Conservation (phyloP, 2,888 invertebrate genomes). For the Dendrolimus houi region DNA sequence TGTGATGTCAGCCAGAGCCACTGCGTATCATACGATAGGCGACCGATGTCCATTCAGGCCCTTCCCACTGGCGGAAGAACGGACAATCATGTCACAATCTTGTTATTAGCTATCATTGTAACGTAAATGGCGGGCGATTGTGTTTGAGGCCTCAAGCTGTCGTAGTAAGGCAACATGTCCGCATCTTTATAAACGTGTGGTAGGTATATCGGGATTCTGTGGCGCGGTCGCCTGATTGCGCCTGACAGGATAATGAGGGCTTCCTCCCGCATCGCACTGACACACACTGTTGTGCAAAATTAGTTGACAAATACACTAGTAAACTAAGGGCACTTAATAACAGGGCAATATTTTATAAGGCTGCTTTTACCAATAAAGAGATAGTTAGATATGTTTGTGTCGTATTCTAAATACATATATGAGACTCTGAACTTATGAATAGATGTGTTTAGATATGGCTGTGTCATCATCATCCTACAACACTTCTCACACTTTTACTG, state of each 20-base stretch:
- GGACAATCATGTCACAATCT: constrained; percentile 11
- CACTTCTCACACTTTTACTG: no score
- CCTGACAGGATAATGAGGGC: constrained; percentile 70
- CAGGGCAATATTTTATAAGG: background rate
- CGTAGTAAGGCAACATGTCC: constrained; percentile 25
- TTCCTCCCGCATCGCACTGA: constrained; percentile 65
- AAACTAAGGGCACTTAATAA: constrained; percentile 45
- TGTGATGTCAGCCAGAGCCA: background rate
- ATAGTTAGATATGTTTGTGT: no score
- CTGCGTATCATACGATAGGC: background rate
- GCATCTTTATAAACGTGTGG: constrained; percentile 32
- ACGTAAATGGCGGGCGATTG: constrained; percentile 11
- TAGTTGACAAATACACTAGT: constrained; percentile 31
- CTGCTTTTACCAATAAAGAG: no score
- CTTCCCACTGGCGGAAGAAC: constrained; percentile 11
- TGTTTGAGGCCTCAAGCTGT: constrained; percentile 18
- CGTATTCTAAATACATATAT: no score
- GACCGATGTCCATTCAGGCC: constrained; percentile 2
- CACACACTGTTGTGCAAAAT: constrained; percentile 53
- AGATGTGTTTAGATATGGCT: no score
- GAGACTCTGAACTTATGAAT: no score
- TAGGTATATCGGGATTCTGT: constrained; percentile 26
- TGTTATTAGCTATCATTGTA: constrained; percentile 15
- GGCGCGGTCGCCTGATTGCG: constrained; percentile 55
- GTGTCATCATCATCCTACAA: no score